Evolutionary conservation across 2,113 vertebrate species (phyloP), one percentile per base, ranked within the genome.

Genomic region (Gymnarchus niloticus): DNA sequence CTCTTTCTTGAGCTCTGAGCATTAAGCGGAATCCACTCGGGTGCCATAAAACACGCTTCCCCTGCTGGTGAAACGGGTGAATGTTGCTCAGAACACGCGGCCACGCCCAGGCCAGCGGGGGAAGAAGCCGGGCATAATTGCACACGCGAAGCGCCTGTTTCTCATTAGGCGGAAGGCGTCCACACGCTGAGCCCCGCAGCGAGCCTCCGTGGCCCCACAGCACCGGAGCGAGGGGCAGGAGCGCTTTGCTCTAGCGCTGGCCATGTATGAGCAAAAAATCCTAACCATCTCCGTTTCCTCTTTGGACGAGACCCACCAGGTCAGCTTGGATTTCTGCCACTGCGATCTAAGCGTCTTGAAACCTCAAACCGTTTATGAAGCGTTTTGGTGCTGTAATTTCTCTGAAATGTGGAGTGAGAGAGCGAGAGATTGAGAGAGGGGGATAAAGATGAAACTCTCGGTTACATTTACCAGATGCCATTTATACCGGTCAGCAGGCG

Each of bases 41-140:
- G 91, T 89, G 86, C 91, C 89, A 88, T 88, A 90, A 87, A 88
- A 89, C 89, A 88, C 89, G 89, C 89, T 84, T 93, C 91, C 88
- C 91, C 90, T 91, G 82, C 84, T 88, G 90, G 91, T 92, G 86
- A 86, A 90, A 84, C 89, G 88, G 87, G 89, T 88, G 88, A 92
- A 91, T 90, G 92, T 93, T 92, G 91, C 89, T 87, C 90, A 89
- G 89, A 93, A 93, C 92, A 92, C 93, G 92, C 92, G 89, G 89
- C 80, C 88, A 89, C 89, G 90, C 90, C 91, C 83, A 61, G 73
- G 49, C 25, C 56, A 28, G 87, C 86, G 90, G 89, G 89, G 91
- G 87, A 93, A 92, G 92, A 94, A 94, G 93, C 89, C 33, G 86
- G 57, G 88, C 82, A 90, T 93, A 94, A 94, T 93, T 93, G 91